phyloP scores from a whole-genome alignment of 2,797 vertebrate species.

The Coreius guichenoti region DNA sequence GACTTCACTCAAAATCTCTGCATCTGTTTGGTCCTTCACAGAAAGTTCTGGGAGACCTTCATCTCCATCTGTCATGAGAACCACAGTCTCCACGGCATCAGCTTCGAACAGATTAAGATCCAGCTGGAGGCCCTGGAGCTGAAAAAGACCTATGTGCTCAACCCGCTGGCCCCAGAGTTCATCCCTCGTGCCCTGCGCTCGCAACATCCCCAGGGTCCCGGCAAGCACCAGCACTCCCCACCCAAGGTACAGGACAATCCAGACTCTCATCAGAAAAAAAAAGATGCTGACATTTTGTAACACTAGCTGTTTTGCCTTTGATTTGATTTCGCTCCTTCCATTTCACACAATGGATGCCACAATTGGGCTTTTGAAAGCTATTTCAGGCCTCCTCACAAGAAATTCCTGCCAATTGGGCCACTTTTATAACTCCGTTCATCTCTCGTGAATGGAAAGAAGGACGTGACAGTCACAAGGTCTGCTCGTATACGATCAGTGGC shows the following conservation, averaged over 20 bases:
- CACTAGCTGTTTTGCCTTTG: neutral
- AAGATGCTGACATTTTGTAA: neutral
- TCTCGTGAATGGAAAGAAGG: neutral
- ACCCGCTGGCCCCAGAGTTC: constrained; percentile 97
- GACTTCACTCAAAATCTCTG: neutral
- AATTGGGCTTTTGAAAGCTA: neutral
- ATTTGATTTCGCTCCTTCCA: neutral
- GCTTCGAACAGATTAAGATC: constrained; percentile 97
- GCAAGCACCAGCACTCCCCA: constrained; percentile 88
- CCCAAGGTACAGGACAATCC: constrained; percentile 84
- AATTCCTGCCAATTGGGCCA: neutral
- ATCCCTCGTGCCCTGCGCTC: constrained; percentile 93
- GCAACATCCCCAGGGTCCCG: constrained; percentile 72
- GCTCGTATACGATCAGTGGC: neutral
- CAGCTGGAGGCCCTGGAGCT: constrained; percentile 97
- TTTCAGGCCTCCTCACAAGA: constrained; percentile 1
- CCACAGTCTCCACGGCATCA: constrained; percentile 96
- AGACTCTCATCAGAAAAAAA: neutral
- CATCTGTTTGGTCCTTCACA: constrained; percentile 64
- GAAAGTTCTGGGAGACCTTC: constrained; percentile 99
- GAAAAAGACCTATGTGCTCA: constrained; percentile 99
- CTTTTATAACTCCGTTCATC: constrained; percentile 2
- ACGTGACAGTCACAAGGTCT: neutral
- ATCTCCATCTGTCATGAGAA: constrained; percentile 96
- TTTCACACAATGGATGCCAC: neutral